Percentiles rank a stretch among this genome's conserved stretches.
Evolutionary conservation across 2,113 vertebrate species (phyloP).

Genomic region (Setophaga kirtlandii): DNA sequence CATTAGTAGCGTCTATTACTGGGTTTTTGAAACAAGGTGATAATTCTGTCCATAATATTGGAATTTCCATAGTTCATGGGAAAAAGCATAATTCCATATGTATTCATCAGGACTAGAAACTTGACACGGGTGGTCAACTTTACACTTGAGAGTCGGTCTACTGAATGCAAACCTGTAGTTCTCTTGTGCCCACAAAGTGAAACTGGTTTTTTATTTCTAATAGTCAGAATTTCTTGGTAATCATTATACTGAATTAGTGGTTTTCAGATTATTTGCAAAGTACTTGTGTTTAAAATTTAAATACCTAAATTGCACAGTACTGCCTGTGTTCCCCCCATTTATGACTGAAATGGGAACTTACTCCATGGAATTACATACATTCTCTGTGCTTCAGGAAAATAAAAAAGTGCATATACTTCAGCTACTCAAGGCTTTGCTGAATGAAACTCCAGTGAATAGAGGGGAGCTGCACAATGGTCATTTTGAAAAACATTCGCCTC

Average conservation of each 20-base stretch:
- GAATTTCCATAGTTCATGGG: not conserved
- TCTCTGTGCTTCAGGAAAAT: not conserved
- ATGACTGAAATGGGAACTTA: not conserved
- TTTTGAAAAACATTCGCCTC: not conserved
- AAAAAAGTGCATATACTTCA: not conserved
- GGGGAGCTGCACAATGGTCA: not conserved
- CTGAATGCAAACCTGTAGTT: not conserved
- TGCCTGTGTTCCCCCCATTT: not conserved
- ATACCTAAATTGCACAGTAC: not conserved
- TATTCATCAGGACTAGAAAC: not conserved
- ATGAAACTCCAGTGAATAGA: not conserved
- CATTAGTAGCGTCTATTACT: not conserved
- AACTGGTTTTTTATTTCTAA: not conserved
- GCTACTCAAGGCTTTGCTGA: not conserved
- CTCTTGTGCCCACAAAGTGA: not conserved
- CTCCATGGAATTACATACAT: not conserved
- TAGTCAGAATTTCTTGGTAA: not conserved
- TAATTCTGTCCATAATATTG: not conserved
- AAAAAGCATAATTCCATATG: not conserved
- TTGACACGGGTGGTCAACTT: not conserved
- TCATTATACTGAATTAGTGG: not conserved
- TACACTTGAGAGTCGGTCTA: accelerated
- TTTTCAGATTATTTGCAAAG: not conserved
- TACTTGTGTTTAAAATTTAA: not conserved
- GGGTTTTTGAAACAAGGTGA: not conserved